These are phyloP conservation scores for Coluber constrictor DNA, from an alignment of 2,797 vertebrate genomes.

Conservation along the genomic window DNA sequence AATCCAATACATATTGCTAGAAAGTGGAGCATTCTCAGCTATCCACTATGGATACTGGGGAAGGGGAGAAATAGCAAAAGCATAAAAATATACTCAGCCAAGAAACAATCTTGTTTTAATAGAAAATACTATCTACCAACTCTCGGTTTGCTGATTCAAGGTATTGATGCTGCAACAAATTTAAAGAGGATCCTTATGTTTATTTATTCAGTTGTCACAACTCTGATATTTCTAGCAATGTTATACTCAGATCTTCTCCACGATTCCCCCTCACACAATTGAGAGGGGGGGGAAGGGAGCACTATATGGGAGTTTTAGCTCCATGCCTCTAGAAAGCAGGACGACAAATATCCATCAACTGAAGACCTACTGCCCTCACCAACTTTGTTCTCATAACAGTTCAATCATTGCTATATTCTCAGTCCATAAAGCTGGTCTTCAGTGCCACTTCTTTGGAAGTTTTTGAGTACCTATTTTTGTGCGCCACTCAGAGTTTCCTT, in stretches of 20 bases:
- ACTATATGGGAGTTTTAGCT: neutral
- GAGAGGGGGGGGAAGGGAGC: neutral
- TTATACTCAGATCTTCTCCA: neutral
- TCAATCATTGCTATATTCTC: neutral
- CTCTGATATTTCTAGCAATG: neutral
- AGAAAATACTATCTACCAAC: neutral
- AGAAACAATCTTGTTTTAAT: neutral
- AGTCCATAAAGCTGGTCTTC: neutral
- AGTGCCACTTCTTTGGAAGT: neutral
- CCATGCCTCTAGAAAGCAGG: neutral
- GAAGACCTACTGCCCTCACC: neutral
- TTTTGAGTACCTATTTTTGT: neutral
- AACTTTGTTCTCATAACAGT: neutral
- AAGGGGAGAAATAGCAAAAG: neutral
- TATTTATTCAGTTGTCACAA: neutral
- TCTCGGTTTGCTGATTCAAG: neutral
- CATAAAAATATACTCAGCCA: neutral
- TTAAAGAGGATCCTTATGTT: neutral
- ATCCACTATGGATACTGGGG: neutral
- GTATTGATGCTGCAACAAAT: neutral
- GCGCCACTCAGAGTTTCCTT: neutral
- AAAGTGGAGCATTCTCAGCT: conserved; percentile 6
- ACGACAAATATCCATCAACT: neutral
- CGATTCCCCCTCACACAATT: neutral
- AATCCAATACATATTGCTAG: conserved; percentile 39